A percentile compares a stretch with the other conserved stretches of the same genome.
Conservation (phyloP, 2,888 invertebrate genomes). For the Trichogramma dendrolimi region DNA sequence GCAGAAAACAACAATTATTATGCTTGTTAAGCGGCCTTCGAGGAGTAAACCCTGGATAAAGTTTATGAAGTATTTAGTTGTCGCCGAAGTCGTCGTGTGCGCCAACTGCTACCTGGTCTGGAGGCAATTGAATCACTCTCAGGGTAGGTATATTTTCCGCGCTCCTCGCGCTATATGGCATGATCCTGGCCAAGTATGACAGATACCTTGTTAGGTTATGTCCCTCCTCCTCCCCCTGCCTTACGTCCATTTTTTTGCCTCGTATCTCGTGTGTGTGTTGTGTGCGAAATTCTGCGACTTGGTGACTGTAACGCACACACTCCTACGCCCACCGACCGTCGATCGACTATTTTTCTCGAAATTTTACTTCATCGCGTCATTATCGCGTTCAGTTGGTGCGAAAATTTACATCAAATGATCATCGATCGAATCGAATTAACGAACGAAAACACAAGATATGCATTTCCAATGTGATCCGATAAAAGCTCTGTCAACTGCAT, state of each 20-base stretch:
- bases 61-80: constrained; percentile 12
- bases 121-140: constrained; percentile 14
- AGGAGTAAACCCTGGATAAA: neutral
- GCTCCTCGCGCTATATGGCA: neutral
- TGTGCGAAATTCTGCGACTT: too few relatives aligned
- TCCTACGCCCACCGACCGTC: too few relatives aligned
- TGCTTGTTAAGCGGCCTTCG: constrained; percentile 20
- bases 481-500: too few relatives aligned
- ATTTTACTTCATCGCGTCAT: too few relatives aligned
- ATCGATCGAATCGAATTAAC: too few relatives aligned
- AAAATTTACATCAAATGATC: too few relatives aligned
- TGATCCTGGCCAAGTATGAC: neutral
- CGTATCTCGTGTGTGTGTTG: too few relatives aligned
- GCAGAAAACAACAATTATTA: neutral
- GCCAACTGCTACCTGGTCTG: constrained; percentile 7
- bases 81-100: constrained; percentile 1
- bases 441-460: too few relatives aligned
- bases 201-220: constrained; percentile 17
- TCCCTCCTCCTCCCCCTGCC: neutral
- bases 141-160: constrained; percentile 16
- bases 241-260: neutral
- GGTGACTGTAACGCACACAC: too few relatives aligned
- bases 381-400: too few relatives aligned
- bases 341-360: too few relatives aligned
- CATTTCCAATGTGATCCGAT: too few relatives aligned